These are phyloP conservation scores for Morelia viridis DNA, from an alignment of 2,797 vertebrate species.

Conservation along the genomic window DNA sequence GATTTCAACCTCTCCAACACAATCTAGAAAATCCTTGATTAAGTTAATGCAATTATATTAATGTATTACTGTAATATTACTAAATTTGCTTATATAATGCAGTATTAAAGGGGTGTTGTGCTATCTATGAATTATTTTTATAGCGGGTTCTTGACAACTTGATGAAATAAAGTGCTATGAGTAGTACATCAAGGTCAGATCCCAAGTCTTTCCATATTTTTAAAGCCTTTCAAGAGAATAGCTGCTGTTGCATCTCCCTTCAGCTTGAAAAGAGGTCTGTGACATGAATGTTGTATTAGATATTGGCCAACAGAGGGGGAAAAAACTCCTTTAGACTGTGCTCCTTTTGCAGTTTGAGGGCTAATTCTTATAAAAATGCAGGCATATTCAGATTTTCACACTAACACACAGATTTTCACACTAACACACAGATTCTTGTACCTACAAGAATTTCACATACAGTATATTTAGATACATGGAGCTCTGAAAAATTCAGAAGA, in stretches of 20 bases:
- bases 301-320: neutral
- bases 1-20: neutral
- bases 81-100: neutral
- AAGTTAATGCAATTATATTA: conserved; percentile 3
- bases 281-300: neutral
- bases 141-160: conserved; percentile 1
- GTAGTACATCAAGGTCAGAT: neutral
- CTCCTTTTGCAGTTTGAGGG: neutral
- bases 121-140: conserved; percentile 1
- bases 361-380: neutral
- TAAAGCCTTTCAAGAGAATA: neutral
- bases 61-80: neutral
- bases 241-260: neutral
- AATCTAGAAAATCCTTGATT: neutral
- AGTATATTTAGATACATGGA: conserved; percentile 9
- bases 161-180: neutral
- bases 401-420: neutral
- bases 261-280: neutral
- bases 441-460: conserved; percentile 14
- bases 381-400: neutral
- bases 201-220: neutral
- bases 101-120: neutral
- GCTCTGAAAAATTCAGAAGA: neutral
- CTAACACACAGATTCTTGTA: neutral
- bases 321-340: neutral